Evolutionary conservation across 2,888 invertebrate species (phyloP).

Genomic region (Eurytoma californica): DNA sequence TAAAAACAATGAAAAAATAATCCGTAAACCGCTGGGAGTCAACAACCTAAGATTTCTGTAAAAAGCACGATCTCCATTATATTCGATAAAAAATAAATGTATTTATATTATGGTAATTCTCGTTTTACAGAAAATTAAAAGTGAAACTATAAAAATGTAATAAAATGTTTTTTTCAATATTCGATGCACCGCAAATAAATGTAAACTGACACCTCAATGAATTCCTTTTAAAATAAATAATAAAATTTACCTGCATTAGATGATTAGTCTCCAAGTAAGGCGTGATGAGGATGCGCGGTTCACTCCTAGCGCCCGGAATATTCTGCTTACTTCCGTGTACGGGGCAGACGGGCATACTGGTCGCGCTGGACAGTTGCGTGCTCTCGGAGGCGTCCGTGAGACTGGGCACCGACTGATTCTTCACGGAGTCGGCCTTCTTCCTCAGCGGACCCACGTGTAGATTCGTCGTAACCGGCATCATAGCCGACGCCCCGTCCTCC

Average conservation of each 20-base stretch:
- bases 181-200: no score
- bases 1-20: no score
- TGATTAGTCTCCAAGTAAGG: slow-evolving; percentile 58
- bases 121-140: no score
- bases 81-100: no score
- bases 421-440: slow-evolving; percentile 64
- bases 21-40: no score
- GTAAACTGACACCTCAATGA: not conserved
- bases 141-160: no score
- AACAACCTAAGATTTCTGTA: no score
- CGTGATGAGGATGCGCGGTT: slow-evolving; percentile 68
- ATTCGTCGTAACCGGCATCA: slow-evolving; percentile 67
- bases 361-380: slow-evolving; percentile 54
- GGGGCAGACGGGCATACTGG: slow-evolving; percentile 63
- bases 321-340: slow-evolving; percentile 60
- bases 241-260: slow-evolving; percentile 11
- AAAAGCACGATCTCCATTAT: no score
- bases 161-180: no score
- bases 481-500: slow-evolving; percentile 50
- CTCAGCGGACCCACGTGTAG: slow-evolving; percentile 70
- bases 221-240: not conserved
- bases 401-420: slow-evolving; percentile 66
- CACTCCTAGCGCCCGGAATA: slow-evolving; percentile 44
- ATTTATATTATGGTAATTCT: no score
- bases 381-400: slow-evolving; percentile 61